Evolutionary conservation across 2,888 invertebrate genomes (phyloP).

Genomic region (Operophtera brumata): DNA sequence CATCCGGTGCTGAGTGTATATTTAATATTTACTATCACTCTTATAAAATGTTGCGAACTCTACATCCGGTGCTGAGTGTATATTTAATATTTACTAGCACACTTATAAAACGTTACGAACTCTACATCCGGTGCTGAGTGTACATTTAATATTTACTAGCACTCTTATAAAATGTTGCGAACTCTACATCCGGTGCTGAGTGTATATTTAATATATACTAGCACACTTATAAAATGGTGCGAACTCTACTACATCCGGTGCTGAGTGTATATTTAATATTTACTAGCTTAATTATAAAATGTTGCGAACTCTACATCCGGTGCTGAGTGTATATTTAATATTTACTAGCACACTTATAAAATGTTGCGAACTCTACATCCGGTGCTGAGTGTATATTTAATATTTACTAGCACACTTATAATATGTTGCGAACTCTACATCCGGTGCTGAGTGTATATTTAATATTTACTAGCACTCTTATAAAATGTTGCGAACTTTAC

Average conservation of each 20-base stretch:
- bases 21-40: constrained; percentile 4
- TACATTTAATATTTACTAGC: constrained; percentile 3
- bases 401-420: constrained; percentile 8
- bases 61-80: background rate
- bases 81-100: constrained; percentile 8
- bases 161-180: constrained; percentile 7
- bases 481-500: constrained; percentile 9
- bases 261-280: background rate
- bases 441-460: too few relatives aligned
- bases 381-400: too few relatives aligned
- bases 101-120: constrained; percentile 4
- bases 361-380: constrained; percentile 6
- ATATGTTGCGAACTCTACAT: constrained; percentile 9
- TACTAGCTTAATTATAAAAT: constrained; percentile 6
- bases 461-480: constrained; percentile 7
- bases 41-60: constrained; percentile 7
- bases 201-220: constrained; percentile 1
- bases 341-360: constrained; percentile 7
- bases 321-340: background rate
- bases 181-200: background rate
- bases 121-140: background rate
- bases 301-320: constrained; percentile 3
- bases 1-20: background rate
- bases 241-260: constrained; percentile 2
- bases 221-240: constrained; percentile 7